Evolutionary conservation across 2,113 vertebrate genomes (phyloP).

Genomic region (Hyperopisus bebe): DNA sequence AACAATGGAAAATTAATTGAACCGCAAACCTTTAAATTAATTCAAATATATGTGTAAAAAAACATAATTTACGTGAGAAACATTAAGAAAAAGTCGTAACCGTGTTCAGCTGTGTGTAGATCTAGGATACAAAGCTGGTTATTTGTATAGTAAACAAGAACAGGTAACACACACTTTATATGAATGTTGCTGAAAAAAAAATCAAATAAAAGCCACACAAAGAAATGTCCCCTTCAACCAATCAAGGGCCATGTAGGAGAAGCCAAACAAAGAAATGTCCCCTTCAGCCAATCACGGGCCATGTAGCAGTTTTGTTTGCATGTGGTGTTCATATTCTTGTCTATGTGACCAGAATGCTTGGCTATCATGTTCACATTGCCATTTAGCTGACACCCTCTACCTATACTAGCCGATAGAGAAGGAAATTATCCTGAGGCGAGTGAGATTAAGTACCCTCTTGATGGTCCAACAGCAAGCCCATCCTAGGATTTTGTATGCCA

Average conservation of each 20-base stretch:
- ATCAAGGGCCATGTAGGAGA: background rate
- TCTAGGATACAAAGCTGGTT: background rate
- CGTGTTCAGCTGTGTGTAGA: background rate
- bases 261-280: background rate
- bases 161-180: background rate
- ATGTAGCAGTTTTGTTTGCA: background rate
- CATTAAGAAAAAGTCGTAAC: background rate
- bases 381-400: background rate
- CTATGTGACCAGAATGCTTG: background rate
- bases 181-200: background rate
- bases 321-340: background rate
- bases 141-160: background rate
- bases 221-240: background rate
- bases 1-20: background rate
- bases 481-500: background rate
- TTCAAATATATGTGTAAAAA: background rate
- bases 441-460: background rate
- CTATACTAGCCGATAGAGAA: background rate
- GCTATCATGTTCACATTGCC: background rate
- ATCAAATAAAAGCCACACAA: background rate
- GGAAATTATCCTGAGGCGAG: background rate
- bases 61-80: background rate
- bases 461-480: background rate
- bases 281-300: background rate
- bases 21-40: background rate